Conservation (phyloP, 1,140 invertebrate genomes). For the Physella acuta region DNA sequence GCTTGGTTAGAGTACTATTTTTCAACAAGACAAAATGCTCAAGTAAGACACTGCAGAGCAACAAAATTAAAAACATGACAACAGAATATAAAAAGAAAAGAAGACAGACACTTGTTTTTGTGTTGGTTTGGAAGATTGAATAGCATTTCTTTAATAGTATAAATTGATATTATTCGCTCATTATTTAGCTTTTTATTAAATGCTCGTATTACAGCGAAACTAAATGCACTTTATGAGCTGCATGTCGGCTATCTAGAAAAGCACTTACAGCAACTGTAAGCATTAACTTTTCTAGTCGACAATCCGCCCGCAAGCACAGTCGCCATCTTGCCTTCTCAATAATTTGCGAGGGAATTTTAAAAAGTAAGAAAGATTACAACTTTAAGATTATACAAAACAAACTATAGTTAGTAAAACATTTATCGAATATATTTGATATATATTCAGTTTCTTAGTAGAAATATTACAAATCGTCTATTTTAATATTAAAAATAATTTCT, state of each 20-base stretch:
- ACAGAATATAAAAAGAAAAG: not conserved
- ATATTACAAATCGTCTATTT: no score
- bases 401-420: no score
- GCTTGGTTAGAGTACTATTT: not conserved
- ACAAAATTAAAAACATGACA: not conserved
- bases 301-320: constrained; percentile 14
- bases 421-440: no score
- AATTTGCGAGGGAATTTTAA: not conserved
- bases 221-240: constrained; percentile 22
- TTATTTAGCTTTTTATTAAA: not conserved
- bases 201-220: not conserved
- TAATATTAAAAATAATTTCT: no score
- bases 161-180: not conserved
- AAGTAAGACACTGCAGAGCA: not conserved
- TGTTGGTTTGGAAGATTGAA: not conserved
- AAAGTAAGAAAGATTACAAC: no score
- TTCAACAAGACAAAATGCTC: not conserved
- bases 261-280: constrained; percentile 23
- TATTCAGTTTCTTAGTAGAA: no score
- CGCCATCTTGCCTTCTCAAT: constrained; percentile 23
- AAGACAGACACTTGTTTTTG: not conserved
- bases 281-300: constrained; percentile 26
- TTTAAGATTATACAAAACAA: no score
- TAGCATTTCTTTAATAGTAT: not conserved
- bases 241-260: constrained; percentile 17